Conservation (phyloP, 37 sponge, comb jelly and placozoan genomes). For the Chondrilla cf. caribensis region DNA sequence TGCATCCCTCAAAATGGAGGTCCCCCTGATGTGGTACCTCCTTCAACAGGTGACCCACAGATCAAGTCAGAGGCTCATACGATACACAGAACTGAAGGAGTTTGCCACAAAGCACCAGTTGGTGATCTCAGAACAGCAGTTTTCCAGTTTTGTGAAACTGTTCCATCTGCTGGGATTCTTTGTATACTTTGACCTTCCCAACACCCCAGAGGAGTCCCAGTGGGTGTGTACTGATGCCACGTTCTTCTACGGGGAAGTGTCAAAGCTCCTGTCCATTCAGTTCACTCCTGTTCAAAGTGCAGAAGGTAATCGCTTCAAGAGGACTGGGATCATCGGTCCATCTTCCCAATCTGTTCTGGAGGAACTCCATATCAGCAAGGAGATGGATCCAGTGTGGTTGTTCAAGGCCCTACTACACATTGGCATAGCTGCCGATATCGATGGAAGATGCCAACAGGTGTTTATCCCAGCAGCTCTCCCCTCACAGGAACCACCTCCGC, state of each 20-base stretch:
- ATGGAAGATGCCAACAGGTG: neutral
- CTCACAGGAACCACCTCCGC: neutral
- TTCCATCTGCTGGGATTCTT: constrained; percentile 7
- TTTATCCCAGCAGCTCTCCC: constrained; percentile 19
- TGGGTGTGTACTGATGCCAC: constrained; percentile 14
- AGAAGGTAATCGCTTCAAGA: neutral
- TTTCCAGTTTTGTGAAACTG: neutral
- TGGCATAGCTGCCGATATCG: neutral
- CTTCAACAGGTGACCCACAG: neutral
- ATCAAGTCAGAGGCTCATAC: neutral
- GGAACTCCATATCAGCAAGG: constrained; percentile 1
- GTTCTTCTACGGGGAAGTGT: constrained; percentile 1
- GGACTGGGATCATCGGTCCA: neutral
- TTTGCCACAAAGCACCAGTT: neutral
- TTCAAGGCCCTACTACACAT: neutral
- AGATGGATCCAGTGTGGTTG: neutral
- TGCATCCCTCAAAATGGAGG: neutral
- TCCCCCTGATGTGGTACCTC: constrained; percentile 6
- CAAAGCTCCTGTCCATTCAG: constrained; percentile 16
- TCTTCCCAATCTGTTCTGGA: neutral
- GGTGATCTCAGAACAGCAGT: neutral
- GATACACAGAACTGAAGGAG: neutral
- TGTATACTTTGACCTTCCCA: neutral
- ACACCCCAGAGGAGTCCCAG: neutral
- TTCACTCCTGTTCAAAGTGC: neutral